These are phyloP conservation scores for Mizuhopecten yessoensis DNA, from an alignment of 1,140 invertebrate genomes.

Conservation along the genomic window DNA sequence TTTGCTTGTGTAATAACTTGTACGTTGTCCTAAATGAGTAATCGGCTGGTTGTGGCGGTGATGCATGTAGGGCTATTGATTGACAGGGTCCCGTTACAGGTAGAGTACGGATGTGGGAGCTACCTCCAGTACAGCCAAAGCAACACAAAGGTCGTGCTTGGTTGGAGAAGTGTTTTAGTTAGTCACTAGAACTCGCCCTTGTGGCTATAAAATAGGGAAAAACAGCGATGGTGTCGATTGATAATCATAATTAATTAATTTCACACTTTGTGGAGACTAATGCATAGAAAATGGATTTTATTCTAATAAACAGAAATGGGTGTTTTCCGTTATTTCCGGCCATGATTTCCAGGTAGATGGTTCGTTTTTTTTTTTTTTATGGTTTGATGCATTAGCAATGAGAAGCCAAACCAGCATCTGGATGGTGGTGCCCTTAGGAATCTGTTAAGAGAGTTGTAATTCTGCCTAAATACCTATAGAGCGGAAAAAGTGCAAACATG, in stretches of 20 bases:
- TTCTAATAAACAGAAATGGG: neutral
- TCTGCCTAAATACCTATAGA: neutral
- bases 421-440: neutral
- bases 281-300: neutral
- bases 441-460: neutral
- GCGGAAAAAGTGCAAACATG: slow-evolving; percentile 6
- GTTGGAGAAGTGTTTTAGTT: neutral
- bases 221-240: slow-evolving; percentile 5
- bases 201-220: neutral
- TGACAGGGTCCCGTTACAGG: slow-evolving; percentile 9
- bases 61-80: neutral
- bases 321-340: neutral
- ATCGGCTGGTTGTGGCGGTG: slow-evolving; percentile 19
- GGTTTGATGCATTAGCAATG: neutral
- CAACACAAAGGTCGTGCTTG: neutral
- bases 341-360: slow-evolving; percentile 11
- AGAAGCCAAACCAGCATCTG: neutral
- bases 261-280: neutral
- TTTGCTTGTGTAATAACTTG: slow-evolving; percentile 13
- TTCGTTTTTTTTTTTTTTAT: neutral
- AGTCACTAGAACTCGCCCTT: neutral
- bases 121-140: neutral
- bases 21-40: slow-evolving; percentile 27
- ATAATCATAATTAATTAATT: slow-evolving; percentile 36
- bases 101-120: neutral